Conservation (phyloP, 2,797 vertebrate genomes). For the Cossypha dichroa region DNA sequence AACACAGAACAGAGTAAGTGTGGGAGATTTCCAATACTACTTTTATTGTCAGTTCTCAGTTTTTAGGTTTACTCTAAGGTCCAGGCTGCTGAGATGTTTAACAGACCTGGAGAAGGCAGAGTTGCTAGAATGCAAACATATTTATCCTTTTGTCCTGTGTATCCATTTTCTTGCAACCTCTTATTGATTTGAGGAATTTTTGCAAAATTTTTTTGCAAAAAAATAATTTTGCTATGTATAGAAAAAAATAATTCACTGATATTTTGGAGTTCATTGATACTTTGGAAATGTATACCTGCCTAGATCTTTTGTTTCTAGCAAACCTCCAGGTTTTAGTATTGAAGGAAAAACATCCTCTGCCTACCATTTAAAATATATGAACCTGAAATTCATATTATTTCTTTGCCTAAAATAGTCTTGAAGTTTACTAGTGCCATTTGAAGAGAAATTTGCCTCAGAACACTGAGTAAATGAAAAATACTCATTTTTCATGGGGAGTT, state of each 20-base stretch:
- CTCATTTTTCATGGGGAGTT: background rate
- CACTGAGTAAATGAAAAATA: slow-evolving; percentile 29
- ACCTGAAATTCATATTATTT: slow-evolving; percentile 1
- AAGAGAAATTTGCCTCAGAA: slow-evolving; percentile 48
- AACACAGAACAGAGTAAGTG: background rate
- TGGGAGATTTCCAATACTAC: background rate
- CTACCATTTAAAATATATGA: background rate
- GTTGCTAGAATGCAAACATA: background rate
- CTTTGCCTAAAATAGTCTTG: background rate
- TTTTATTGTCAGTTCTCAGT: background rate
- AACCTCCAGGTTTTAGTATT: slow-evolving; percentile 12
- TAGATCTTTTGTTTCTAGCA: background rate
- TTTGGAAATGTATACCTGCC: background rate
- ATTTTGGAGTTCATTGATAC: background rate
- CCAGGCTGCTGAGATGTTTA: background rate
- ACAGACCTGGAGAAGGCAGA: background rate
- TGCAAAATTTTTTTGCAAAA: background rate
- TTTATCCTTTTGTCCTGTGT: background rate
- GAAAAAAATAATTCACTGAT: slow-evolving; percentile 1
- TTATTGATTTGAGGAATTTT: background rate
- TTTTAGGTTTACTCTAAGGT: background rate
- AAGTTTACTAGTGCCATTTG: slow-evolving; percentile 32
- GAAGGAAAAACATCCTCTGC: slow-evolving; percentile 10
- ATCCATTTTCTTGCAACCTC: background rate
- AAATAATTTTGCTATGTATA: background rate